Base-by-base conservation (phyloP, 1,140 invertebrate genomes). In the Anastrepha obliqua region DNA sequence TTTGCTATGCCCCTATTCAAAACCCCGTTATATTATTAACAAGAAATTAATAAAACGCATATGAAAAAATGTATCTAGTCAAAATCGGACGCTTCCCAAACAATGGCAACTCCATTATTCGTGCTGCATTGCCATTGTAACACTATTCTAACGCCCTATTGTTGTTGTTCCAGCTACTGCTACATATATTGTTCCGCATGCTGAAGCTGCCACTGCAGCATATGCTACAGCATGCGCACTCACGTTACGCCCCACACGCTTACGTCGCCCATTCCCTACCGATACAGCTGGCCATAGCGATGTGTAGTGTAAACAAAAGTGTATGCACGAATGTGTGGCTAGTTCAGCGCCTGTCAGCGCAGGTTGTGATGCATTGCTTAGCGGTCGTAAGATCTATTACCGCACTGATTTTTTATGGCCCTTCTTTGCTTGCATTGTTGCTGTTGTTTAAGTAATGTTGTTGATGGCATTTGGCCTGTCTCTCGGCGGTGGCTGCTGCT, bases 291-390 rank as follows among this genome's bases (percentile, higher is more conserved):
- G 51, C 11, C 51, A 55, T 55, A 55, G 11, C 51, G 6, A 55
- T 55, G 51, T 55, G 51, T 55, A 55, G 51, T 55, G 51, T 55
- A 55, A 55, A 55, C 60, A 62, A 62, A 17, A 13, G 60, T 15
- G 15, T 15, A 4, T 17, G 13, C n/a, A 13, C 60, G 15, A 62
- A 9, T 5, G 15, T 62, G n/a, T 17, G 60, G 13, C 60, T 15
- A n/a, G 60, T 15, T 62, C 13, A 1, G n/a, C 60, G 51, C 74
- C 74, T 81, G 74, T 81, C 74, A 81, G 51, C 51, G 74, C 74
- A 17, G 47, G 47, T 81, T 81, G 74, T 81, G 74, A 81, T 81
- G 74, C 47, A 81, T 81, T 81, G 42, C 47, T 47, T 81, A 81
- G 47, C 74, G 74, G 47, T 81, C 20, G 74, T 55, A 47, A 42